Percentiles rank a stretch among this genome's conserved stretches.
Conservation (phyloP, 1,140 invertebrate genomes). For the Drosophila parvula region DNA sequence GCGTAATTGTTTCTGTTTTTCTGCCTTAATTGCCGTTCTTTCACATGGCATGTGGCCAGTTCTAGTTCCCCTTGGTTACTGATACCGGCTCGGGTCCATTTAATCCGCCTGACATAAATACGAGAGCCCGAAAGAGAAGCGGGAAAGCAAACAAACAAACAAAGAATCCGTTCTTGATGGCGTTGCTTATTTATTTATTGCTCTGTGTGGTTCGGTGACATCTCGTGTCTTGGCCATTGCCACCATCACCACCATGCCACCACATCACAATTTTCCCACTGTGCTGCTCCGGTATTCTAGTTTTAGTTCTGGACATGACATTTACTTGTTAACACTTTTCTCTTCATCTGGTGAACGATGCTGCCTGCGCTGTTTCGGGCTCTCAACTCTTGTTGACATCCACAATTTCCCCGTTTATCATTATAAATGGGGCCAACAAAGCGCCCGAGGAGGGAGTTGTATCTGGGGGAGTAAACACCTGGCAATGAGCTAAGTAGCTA, state of each 20-base stretch:
- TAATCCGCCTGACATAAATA: conserved; percentile 67
- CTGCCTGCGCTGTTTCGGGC: conserved; percentile 1
- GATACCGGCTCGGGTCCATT: conserved; percentile 45
- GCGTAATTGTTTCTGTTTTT: conserved; percentile 19
- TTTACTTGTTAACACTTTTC: conserved; percentile 77
- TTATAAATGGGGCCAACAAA: conserved; percentile 20
- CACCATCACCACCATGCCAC: conserved; percentile 9
- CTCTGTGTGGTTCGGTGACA: conserved; percentile 69
- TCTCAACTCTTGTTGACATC: conserved; percentile 53
- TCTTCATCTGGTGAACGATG: conserved; percentile 23
- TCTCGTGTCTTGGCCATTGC: conserved; percentile 48
- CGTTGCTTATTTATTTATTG: conserved; percentile 78
- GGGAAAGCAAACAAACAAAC: conserved; percentile 40
- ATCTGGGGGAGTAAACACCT: conserved; percentile 17
- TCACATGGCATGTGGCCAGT: conserved; percentile 38
- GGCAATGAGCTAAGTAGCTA: neutral
- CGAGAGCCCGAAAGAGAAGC: conserved; percentile 26
- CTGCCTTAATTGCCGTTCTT: conserved; percentile 17
- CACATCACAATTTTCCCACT: conserved; percentile 1
- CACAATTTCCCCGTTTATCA: conserved; percentile 47
- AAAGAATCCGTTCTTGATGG: conserved; percentile 47
- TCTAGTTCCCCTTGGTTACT: conserved; percentile 54
- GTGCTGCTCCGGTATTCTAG: conserved; percentile 31
- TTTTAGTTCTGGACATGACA: conserved; percentile 61
- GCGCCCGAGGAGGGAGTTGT: neutral